Evolutionary conservation across 1,140 invertebrate species (phyloP).

Genomic region (Globodera ellingtonae): DNA sequence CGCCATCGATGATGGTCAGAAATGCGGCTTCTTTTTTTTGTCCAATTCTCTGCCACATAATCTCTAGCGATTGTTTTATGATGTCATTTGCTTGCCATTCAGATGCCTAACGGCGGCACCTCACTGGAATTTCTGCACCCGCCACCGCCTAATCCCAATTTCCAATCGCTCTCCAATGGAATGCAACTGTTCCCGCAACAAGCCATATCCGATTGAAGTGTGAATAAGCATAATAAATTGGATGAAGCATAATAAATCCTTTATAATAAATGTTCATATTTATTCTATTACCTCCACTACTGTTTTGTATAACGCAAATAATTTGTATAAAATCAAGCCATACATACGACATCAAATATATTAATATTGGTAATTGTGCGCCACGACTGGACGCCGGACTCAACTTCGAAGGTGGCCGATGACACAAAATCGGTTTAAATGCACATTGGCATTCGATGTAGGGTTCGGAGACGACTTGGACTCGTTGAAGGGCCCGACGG

Average conservation of each 20-base stretch:
- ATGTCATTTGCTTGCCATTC: neutral
- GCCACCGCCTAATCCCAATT: neutral
- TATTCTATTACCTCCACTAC: too few species aligned
- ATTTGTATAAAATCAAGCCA: neutral
- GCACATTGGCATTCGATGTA: too few species aligned
- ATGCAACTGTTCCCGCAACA: conserved; percentile 20
- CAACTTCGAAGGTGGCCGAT: neutral
- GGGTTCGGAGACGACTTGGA: too few species aligned
- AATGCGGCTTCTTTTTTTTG: neutral
- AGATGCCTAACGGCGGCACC: neutral
- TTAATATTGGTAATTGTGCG: neutral
- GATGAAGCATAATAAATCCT: neutral
- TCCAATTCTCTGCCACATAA: too few species aligned
- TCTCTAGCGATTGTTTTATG: too few species aligned
- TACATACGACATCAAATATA: neutral
- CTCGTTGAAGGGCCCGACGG: too few species aligned
- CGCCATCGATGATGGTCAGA: conserved; percentile 4
- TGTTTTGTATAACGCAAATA: neutral
- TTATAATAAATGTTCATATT: conserved; percentile 1
- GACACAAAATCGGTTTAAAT: neutral
- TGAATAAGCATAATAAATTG: neutral
- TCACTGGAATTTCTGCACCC: conserved; percentile 2
- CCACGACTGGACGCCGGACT: neutral
- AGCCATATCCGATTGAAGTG: conserved; percentile 20
- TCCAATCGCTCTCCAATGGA: conserved; percentile 5